Conservation (phyloP, 2,113 vertebrate genomes). For the Lagopus muta region DNA sequence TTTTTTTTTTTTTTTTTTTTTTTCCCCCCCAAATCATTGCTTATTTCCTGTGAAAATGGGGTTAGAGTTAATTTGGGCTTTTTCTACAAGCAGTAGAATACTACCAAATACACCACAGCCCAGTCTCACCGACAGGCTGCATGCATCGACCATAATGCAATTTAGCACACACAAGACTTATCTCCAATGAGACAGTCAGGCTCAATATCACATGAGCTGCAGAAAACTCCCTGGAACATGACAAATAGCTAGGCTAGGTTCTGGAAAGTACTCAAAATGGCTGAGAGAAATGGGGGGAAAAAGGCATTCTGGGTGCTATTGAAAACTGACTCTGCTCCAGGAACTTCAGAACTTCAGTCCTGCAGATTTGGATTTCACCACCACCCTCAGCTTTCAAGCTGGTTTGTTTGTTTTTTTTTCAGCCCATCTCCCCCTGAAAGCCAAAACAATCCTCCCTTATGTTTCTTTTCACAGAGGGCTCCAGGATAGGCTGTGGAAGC, state of each 20-base stretch:
- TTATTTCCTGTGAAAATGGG: background rate
- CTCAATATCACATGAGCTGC: background rate
- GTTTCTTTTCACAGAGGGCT: background rate
- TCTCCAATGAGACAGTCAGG: background rate
- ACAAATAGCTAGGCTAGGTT: background rate
- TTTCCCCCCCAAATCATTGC: background rate
- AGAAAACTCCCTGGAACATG: background rate
- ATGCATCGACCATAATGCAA: background rate
- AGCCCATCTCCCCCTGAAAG: background rate
- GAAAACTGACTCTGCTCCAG: background rate
- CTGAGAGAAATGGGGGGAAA: background rate
- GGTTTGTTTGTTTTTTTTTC: accelerated
- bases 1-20: background rate
- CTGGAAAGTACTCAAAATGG: background rate
- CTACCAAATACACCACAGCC: background rate
- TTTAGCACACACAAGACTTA: background rate
- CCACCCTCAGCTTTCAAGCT: accelerated
- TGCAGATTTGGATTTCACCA: background rate
- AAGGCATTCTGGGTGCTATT: background rate
- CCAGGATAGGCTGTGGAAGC: background rate
- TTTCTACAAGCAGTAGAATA: background rate
- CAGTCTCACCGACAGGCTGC: background rate
- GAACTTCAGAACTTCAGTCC: background rate
- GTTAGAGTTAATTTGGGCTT: background rate
- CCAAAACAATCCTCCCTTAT: background rate